These are phyloP conservation scores for Hozukius guyotensis DNA, from an alignment of 2,797 vertebrate species.

Conservation along the genomic window DNA sequence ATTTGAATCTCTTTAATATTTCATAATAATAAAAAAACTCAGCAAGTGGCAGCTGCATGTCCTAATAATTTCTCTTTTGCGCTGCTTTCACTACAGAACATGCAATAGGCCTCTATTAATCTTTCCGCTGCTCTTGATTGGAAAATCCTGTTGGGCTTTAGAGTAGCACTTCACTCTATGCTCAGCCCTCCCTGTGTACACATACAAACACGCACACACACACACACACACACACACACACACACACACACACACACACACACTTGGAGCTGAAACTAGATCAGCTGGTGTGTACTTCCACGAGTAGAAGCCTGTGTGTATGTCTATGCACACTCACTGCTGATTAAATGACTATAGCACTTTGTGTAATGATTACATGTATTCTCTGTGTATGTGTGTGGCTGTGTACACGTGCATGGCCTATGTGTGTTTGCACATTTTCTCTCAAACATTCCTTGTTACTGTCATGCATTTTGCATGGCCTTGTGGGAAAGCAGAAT, in stretches of 20 bases:
- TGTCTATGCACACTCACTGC: slow-evolving; percentile 6
- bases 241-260: slow-evolving; percentile 5
- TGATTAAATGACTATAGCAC: slow-evolving; percentile 44
- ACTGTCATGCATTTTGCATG: slow-evolving; percentile 57
- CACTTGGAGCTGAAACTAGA: slow-evolving; percentile 45
- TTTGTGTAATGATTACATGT: slow-evolving; percentile 28
- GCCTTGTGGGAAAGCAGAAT: slow-evolving; percentile 52
- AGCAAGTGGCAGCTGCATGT: slow-evolving; percentile 29
- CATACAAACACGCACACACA: not conserved
- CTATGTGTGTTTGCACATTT: slow-evolving; percentile 29
- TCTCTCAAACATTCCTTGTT: slow-evolving; percentile 13
- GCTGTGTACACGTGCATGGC: not conserved
- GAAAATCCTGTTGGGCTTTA: slow-evolving; percentile 78
- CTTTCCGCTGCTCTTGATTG: slow-evolving; percentile 74
- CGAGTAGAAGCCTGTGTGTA: slow-evolving; percentile 8
- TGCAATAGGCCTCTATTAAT: slow-evolving; percentile 65
- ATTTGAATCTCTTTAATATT: slow-evolving; percentile 72
- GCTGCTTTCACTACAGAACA: slow-evolving; percentile 15
- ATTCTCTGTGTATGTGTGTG: slow-evolving; percentile 5
- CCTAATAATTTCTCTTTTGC: slow-evolving; percentile 23
- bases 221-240: not conserved
- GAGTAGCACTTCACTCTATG: slow-evolving; percentile 50
- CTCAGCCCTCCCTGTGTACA: slow-evolving; percentile 3
- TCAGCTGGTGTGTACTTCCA: slow-evolving; percentile 48
- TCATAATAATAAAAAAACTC: slow-evolving; percentile 53